Conservation (phyloP, 2,113 vertebrate species). For the Gymnobelideus leadbeateri region DNA sequence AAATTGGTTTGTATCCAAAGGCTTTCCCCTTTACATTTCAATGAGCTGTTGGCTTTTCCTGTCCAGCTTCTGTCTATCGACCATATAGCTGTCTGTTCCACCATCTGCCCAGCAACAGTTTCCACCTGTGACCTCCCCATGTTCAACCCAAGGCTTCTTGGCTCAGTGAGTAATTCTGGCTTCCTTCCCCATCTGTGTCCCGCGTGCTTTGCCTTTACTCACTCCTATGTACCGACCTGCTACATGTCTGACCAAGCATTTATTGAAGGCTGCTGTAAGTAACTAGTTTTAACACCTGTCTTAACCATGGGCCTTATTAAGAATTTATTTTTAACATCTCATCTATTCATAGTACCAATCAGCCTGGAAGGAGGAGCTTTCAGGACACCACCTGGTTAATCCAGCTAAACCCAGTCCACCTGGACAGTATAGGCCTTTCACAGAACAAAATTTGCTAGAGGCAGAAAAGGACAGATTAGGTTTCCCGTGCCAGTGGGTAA, state of each 20-base stretch:
- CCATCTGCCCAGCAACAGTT: conserved; percentile 4
- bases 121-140: background rate
- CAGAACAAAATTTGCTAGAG: background rate
- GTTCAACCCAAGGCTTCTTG: background rate
- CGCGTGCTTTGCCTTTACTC: background rate
- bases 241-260: background rate
- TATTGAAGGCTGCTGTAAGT: background rate
- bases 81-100: background rate
- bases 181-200: background rate
- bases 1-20: background rate
- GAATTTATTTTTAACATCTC: background rate
- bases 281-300: background rate
- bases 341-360: background rate
- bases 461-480: background rate
- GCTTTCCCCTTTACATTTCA: background rate
- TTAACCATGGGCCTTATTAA: background rate
- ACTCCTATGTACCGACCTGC: background rate
- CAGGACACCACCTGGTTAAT: background rate
- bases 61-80: background rate
- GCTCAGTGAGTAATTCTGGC: background rate
- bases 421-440: background rate
- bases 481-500: background rate
- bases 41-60: conserved; percentile 9
- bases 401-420: background rate
- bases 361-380: background rate